Evolutionary conservation across 2,888 invertebrate species (phyloP).

Genomic region (Drosophila gaucha): DNA sequence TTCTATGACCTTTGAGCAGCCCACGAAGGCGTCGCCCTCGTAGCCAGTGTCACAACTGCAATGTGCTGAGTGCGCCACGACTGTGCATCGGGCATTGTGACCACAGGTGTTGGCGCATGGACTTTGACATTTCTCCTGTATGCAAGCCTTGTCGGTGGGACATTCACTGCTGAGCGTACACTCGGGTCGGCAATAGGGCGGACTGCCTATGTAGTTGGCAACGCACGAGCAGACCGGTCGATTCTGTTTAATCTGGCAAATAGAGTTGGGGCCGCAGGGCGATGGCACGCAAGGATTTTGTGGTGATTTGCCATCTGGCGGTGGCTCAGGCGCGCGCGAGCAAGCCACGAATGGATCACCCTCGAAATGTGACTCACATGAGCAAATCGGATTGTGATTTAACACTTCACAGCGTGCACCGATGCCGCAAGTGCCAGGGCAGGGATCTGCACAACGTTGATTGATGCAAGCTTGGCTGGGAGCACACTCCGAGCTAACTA

Average conservation of each 20-base stretch:
- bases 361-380: slow-evolving; percentile 89
- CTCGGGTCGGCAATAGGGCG: slow-evolving; percentile 93
- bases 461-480: slow-evolving; percentile 92
- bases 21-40: slow-evolving; percentile 93
- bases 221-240: slow-evolving; percentile 93
- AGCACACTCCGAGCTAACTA: slow-evolving; percentile 92
- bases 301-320: slow-evolving; percentile 83
- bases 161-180: slow-evolving; percentile 94
- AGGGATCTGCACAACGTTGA: slow-evolving; percentile 93
- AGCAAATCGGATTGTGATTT: slow-evolving; percentile 94
- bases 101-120: slow-evolving; percentile 93
- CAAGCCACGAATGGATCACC: slow-evolving; percentile 94
- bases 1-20: slow-evolving; percentile 87
- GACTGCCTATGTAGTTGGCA: slow-evolving; percentile 91
- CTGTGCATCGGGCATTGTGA: slow-evolving; percentile 91
- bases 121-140: slow-evolving; percentile 92
- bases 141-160: slow-evolving; percentile 90
- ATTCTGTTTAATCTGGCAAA: slow-evolving; percentile 92
- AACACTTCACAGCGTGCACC: slow-evolving; percentile 91
- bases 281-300: slow-evolving; percentile 87
- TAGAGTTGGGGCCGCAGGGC: slow-evolving; percentile 92
- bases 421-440: slow-evolving; percentile 92
- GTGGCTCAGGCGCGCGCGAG: slow-evolving; percentile 76
- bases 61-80: slow-evolving; percentile 92
- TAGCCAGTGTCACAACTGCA: slow-evolving; percentile 92